Evolutionary conservation across 2,888 invertebrate species (phyloP), one percentile per base, ranked within the genome.

Genomic region (Vesta saturnalis): DNA sequence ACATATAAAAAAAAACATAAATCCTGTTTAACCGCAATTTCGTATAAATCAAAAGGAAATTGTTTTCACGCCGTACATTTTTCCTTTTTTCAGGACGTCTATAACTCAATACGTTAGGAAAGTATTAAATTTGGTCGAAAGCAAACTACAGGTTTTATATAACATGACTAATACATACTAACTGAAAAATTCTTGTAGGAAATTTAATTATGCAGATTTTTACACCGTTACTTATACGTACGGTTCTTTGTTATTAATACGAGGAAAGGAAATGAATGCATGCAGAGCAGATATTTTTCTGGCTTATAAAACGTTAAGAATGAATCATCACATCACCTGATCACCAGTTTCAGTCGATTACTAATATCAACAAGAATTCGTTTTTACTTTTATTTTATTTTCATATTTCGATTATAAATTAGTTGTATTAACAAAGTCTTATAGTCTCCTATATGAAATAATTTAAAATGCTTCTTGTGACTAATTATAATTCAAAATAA

Each of bases 1-100:
- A 19, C 52, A 21, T 52, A 52, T 52, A 52, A 52, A 52, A 52
- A 52, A 52, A 19, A 52, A 52, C 18, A 47, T 63, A 63, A 61
- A 61, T 61, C 43, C 18, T 52, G 54, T 52, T 30, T 54, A 54
- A 54, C 61, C 61, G 61, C 15, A 54, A 61, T 46, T 61, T 52
- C 10, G 18, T 35, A 54, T 52, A 61, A 60, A 39, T 22, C 61
- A 61, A 52, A 52, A 52, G 52, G 54, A 61, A 61, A 52, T 61
- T 54, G 22, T 60, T 60, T 23, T 54, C 61, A 14, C 49, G 49
- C 39, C 23, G 61, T 18, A 52, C 55, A 55, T 22, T 56, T 55
- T 56, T 62, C 55, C 19, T 52, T 52, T 52, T 52, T 52, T 19
- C 8, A 6, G 8, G 18, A 52, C 19, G 3, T 52, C 52, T 52